phyloP scores from a whole-genome alignment of 2,113 vertebrate genomes.

The Piliocolobus tephrosceles region DNA sequence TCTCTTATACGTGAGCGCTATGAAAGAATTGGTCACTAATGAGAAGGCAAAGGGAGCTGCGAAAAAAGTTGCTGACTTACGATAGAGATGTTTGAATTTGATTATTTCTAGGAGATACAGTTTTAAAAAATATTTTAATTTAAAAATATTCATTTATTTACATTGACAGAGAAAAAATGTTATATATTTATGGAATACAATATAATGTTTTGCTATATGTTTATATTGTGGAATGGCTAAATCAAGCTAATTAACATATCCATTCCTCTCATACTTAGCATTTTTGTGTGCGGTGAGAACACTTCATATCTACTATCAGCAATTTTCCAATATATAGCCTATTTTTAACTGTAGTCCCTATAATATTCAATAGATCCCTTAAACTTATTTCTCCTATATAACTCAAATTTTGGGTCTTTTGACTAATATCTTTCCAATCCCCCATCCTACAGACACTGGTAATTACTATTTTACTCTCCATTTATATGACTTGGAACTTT shows the following conservation, averaged over 20 bases:
- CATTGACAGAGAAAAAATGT: background rate
- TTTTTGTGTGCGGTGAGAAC: background rate
- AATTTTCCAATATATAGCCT: background rate
- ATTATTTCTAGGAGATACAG: background rate
- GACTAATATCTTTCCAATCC: background rate
- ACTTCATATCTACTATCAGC: background rate
- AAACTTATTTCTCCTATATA: background rate
- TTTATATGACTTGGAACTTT: background rate
- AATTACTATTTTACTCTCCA: background rate
- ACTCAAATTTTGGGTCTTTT: background rate
- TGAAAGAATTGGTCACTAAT: background rate
- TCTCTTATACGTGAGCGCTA: background rate
- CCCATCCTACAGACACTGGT: too few relatives aligned
- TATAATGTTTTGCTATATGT: background rate
- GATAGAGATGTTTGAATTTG: background rate
- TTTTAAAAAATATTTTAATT: background rate
- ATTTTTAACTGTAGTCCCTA: background rate
- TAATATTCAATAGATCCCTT: background rate
- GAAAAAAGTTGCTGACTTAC: background rate
- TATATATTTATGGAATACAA: background rate
- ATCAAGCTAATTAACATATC: background rate
- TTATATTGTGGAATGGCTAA: background rate
- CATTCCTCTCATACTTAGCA: background rate
- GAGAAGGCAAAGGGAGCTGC: background rate
- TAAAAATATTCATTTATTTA: background rate